Conservation (phyloP, 2,797 vertebrate genomes). For the Taeniopygia guttata region DNA sequence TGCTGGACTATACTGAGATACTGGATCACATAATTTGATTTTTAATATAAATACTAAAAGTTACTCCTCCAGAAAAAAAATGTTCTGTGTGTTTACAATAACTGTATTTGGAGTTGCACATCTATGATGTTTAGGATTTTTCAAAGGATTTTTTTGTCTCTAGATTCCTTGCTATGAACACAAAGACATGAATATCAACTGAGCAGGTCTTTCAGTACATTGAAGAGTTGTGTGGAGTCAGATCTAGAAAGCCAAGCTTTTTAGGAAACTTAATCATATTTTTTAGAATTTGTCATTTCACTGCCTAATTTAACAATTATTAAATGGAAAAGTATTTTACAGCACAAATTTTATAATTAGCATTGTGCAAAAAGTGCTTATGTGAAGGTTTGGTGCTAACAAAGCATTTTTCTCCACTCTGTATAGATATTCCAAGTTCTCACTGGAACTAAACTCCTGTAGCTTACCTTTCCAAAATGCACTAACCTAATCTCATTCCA, state of each 20-base stretch:
- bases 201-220: not conserved
- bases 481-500: not conserved
- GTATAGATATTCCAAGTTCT: not conserved
- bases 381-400: not conserved
- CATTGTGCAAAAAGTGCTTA: not conserved
- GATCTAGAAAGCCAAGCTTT: not conserved
- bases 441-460: not conserved
- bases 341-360: not conserved
- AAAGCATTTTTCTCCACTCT: not conserved
- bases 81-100: not conserved
- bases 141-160: not conserved
- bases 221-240: not conserved
- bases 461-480: not conserved
- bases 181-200: not conserved
- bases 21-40: not conserved
- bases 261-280: not conserved
- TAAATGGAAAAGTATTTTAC: not conserved
- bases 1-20: not conserved
- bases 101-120: not conserved
- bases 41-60: not conserved
- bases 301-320: not conserved
- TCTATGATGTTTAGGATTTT: not conserved
- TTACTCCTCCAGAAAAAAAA: not conserved
- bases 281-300: not conserved
- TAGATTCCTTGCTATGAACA: not conserved